These are phyloP conservation scores for Heteractis magnifica DNA, from an alignment of 92 coral and sea anemone genomes.

Conservation along the genomic window DNA sequence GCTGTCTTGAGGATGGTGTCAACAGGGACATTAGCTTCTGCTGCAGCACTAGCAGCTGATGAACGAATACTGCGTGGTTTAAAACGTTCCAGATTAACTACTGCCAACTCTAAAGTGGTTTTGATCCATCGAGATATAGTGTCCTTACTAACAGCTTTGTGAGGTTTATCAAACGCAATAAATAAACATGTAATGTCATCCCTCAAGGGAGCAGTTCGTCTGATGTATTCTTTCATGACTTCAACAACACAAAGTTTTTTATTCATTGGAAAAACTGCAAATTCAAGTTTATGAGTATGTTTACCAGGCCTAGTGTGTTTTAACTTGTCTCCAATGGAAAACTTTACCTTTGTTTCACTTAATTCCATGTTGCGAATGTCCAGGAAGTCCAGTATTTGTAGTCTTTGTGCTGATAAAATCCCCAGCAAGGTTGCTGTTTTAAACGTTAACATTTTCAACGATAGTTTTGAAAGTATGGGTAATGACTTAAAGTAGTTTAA, in stretches of 20 bases:
- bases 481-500: conserved; percentile 21
- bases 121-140: no score
- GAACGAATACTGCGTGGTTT: conserved; percentile 43
- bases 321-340: conserved; percentile 41
- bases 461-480: conserved; percentile 12
- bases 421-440: conserved; percentile 32
- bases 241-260: conserved; percentile 31
- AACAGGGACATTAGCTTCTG: conserved; percentile 30
- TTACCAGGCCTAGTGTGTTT: conserved; percentile 58
- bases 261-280: conserved; percentile 32
- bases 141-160: no score
- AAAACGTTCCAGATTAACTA: no score
- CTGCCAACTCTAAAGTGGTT: no score
- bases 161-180: no score
- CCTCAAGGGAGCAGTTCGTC: no score
- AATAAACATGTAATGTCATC: no score
- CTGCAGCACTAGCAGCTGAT: conserved; percentile 41
- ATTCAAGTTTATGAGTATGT: conserved; percentile 38
- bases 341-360: conserved; percentile 11
- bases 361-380: conserved; percentile 36
- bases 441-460: conserved; percentile 44
- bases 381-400: conserved; percentile 37
- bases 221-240: conserved; percentile 26
- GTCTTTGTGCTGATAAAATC: conserved; percentile 35
- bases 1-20: conserved; percentile 40